phyloP scores from a whole-genome alignment of 2,888 invertebrate genomes.

The Aproaerema taeniolella region DNA sequence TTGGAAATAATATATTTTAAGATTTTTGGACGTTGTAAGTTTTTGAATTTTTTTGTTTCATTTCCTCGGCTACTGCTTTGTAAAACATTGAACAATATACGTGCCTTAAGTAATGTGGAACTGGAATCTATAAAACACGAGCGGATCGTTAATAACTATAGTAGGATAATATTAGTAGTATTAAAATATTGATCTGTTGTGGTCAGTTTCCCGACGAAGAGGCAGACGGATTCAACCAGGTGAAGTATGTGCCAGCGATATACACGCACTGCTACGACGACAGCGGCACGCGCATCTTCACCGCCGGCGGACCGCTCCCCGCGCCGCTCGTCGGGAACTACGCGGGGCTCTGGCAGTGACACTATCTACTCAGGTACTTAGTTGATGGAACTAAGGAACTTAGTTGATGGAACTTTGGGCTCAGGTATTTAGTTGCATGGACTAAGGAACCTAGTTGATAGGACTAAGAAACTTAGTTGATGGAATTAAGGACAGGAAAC shows the following conservation, averaged over 20 bases:
- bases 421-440: no score
- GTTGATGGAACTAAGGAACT: background rate
- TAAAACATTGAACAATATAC: no score
- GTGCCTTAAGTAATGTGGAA: background rate
- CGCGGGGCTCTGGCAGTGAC: constrained; percentile 94
- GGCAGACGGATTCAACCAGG: constrained; percentile 88
- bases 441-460: no score
- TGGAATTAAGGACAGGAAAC: background rate
- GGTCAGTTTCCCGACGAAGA: constrained; percentile 92
- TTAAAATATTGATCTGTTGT: no score
- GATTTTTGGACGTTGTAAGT: no score
- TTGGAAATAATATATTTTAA: no score
- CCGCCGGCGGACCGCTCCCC: constrained; percentile 96
- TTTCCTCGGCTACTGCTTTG: no score
- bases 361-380: background rate
- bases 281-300: constrained; percentile 93
- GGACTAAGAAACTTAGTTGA: no score
- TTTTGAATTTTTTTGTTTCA: constrained; percentile 2
- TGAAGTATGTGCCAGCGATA: constrained; percentile 94
- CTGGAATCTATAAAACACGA: background rate
- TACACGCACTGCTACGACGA: constrained; percentile 98
- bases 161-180: no score
- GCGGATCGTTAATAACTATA: no score
- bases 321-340: constrained; percentile 95
- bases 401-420: background rate